Evolutionary conservation across 2,888 invertebrate species (phyloP).

Genomic region (Drosophila merina): DNA sequence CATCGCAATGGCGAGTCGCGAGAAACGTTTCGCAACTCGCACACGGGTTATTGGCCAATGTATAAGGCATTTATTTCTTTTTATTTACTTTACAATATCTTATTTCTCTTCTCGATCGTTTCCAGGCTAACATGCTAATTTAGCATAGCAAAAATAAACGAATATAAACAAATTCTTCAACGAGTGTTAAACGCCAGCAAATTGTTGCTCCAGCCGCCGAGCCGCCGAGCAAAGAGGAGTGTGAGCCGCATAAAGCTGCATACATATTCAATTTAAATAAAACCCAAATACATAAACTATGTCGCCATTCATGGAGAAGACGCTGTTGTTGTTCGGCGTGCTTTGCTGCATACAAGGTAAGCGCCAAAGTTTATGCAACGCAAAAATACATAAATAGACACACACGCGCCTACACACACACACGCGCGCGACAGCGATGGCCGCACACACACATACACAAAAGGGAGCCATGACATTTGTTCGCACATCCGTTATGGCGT

Average conservation of each 20-base stretch:
- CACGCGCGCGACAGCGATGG: background rate
- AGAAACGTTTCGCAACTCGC: constrained; percentile 14
- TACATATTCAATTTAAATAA: constrained; percentile 20
- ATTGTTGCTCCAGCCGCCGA: constrained; percentile 37
- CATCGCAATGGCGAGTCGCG: constrained; percentile 22
- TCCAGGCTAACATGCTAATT: constrained; percentile 38
- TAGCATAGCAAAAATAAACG: constrained; percentile 12
- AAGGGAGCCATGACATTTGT: constrained; percentile 21
- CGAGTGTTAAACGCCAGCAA: constrained; percentile 17
- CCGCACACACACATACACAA: background rate
- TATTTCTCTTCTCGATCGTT: constrained; percentile 5
- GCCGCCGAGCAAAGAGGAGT: constrained; percentile 18
- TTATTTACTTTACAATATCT: background rate
- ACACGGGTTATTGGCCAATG: constrained; percentile 6
- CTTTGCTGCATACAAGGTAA: constrained; percentile 83
- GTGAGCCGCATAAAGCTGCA: constrained; percentile 14
- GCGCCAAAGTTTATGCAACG: constrained; percentile 60
- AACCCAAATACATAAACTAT: constrained; percentile 57
- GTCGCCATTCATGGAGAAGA: constrained; percentile 82
- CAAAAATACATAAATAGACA: constrained; percentile 31
- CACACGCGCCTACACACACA: constrained; percentile 5
- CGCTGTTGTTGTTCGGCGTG: constrained; percentile 80
- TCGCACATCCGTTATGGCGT: background rate
- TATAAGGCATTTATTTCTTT: background rate
- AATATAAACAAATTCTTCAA: constrained; percentile 13